A percentile compares a stretch with the other conserved stretches of the same genome.
phyloP scores from a whole-genome alignment of 2,113 vertebrate species.

The Rhynchopsitta pachyrhyncha region DNA sequence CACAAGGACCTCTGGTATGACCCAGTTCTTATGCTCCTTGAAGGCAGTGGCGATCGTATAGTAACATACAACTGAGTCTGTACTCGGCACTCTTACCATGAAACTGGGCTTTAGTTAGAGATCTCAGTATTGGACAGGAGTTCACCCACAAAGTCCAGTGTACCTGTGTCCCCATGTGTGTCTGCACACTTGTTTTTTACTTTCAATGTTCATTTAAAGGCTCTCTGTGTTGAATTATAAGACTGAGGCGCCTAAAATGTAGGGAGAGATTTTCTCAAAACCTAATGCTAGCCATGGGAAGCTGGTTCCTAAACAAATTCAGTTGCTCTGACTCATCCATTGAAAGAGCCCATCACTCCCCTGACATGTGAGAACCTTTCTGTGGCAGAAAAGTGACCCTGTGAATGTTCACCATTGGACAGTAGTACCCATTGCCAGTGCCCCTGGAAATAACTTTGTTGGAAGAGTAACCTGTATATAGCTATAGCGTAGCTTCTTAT shows the following conservation, averaged over 20 bases:
- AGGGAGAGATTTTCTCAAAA: not conserved
- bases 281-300: not conserved
- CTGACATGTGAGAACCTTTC: not conserved
- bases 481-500: not conserved
- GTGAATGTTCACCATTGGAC: not conserved
- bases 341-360: not conserved
- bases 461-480: not conserved
- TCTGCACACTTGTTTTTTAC: not conserved
- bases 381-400: not conserved
- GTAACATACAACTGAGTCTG: not conserved
- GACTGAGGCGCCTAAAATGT: not conserved
- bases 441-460: not conserved
- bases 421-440: not conserved
- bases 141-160: not conserved
- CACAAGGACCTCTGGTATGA: not conserved
- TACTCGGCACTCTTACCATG: not conserved
- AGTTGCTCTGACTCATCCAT: not conserved
- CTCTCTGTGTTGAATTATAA: not conserved
- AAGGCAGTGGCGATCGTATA: not conserved
- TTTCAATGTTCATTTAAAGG: accelerated
- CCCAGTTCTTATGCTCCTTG: not conserved
- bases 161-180: not conserved
- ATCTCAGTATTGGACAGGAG: not conserved
- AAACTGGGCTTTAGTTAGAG: not conserved
- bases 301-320: not conserved